Evolutionary conservation across 2,113 vertebrate species (phyloP).

Genomic region (Pongo pygmaeus): DNA sequence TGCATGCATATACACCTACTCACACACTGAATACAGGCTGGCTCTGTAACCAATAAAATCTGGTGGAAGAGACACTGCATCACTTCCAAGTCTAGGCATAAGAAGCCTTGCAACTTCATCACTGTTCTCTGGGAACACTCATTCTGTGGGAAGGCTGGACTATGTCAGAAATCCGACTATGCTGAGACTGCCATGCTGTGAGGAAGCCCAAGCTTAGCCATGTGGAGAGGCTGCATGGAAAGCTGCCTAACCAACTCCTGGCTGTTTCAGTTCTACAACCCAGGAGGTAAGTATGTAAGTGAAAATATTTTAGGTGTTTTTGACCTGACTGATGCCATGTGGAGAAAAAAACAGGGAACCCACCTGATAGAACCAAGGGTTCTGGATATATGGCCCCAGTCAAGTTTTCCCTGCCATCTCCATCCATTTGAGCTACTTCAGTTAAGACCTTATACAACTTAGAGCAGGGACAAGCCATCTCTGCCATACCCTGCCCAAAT

Average conservation of each 20-base stretch:
- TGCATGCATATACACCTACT: neutral
- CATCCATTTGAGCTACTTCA: neutral
- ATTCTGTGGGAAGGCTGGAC: neutral
- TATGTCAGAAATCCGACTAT: neutral
- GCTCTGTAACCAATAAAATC: neutral
- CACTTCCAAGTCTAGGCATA: neutral
- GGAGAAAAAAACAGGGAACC: neutral
- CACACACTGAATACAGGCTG: neutral
- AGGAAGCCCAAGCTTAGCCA: neutral
- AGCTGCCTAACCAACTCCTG: neutral
- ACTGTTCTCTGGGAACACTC: neutral
- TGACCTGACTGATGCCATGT: neutral
- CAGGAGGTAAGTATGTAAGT: neutral
- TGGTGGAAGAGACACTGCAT: neutral
- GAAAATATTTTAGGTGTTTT: neutral
- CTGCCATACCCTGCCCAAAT: neutral
- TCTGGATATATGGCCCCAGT: neutral
- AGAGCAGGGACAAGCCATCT: neutral
- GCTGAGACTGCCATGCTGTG: neutral
- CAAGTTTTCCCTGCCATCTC: neutral
- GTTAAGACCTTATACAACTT: neutral
- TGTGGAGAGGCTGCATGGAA: neutral
- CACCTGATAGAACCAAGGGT: neutral
- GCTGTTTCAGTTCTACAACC: neutral
- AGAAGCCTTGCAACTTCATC: neutral